A percentile compares a stretch with the other conserved stretches of the same genome.
These are phyloP conservation scores for Eucriotettix oculatus DNA, from an alignment of 2,888 invertebrate genomes.

Conservation along the genomic window DNA sequence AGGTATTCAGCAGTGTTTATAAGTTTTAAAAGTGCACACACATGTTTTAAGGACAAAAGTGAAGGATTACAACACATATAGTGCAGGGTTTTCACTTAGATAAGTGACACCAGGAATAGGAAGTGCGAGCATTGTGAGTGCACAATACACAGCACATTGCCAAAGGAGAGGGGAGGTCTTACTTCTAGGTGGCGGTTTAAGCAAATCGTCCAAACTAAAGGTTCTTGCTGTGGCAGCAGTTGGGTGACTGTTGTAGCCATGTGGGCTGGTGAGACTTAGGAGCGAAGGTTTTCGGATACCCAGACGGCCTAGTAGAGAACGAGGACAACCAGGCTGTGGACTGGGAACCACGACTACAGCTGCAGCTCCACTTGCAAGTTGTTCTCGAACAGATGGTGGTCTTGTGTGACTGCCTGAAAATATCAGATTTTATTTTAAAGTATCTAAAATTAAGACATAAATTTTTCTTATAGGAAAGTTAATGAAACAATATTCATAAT, in stretches of 20 bases:
- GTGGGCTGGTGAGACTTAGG: constrained; percentile 59
- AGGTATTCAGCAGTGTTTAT: too few relatives aligned
- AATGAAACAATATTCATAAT: too few relatives aligned
- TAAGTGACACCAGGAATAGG: background rate
- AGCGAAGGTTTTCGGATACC: constrained; percentile 79
- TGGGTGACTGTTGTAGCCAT: constrained; percentile 24
- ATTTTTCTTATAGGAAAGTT: too few relatives aligned
- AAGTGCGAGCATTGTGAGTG: background rate
- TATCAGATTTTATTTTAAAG: background rate
- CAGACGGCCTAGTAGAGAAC: constrained; percentile 65
- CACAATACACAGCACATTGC: background rate
- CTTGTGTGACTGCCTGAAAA: constrained; percentile 11
- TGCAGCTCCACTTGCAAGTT: constrained; percentile 28
- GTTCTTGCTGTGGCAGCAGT: constrained; percentile 56
- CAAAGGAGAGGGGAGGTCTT: constrained; percentile 33
- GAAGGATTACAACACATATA: too few relatives aligned
- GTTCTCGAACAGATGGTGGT: constrained; percentile 42
- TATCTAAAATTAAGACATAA: too few relatives aligned
- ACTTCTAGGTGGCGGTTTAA: constrained; percentile 69
- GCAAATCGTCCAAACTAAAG: constrained; percentile 77
- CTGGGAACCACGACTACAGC: constrained; percentile 24
- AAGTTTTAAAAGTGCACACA: too few relatives aligned
- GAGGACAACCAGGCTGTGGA: constrained; percentile 22
- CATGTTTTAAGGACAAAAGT: too few relatives aligned
- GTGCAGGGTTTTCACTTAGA: too few relatives aligned